phyloP scores from a whole-genome alignment of 1,140 invertebrate species.

The Orchesella cincta region DNA sequence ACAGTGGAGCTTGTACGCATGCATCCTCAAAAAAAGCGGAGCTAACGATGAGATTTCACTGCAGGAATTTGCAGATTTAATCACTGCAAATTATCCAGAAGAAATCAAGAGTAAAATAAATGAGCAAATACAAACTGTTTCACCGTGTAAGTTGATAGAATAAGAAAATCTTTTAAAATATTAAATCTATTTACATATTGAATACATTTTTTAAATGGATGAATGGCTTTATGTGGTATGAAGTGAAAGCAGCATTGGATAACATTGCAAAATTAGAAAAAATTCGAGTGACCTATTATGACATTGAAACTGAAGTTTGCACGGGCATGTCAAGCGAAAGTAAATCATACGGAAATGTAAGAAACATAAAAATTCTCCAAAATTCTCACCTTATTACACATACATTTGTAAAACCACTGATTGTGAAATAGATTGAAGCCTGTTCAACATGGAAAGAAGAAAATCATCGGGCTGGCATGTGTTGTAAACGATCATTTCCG shows the following conservation, averaged over 20 bases:
- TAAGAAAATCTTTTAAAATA: no score
- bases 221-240: background rate
- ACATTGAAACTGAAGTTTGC: conserved; percentile 28
- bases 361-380: background rate
- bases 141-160: background rate
- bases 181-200: no score
- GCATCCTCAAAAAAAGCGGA: background rate
- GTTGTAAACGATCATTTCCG: conserved; percentile 36
- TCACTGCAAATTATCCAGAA: conserved; percentile 31
- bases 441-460: conserved; percentile 36
- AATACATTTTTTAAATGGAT: no score
- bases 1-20: conserved; percentile 36
- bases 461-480: conserved; percentile 34
- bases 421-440: background rate
- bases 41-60: conserved; percentile 8
- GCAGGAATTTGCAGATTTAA: conserved; percentile 32
- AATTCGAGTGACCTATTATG: conserved; percentile 32
- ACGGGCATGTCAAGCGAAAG: background rate
- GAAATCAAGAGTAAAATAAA: conserved; percentile 1
- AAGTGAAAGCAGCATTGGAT: background rate
- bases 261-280: conserved; percentile 12
- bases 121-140: background rate
- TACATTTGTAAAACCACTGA: background rate
- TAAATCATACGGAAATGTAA: background rate
- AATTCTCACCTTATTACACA: background rate